Conservation (phyloP, 2,797 vertebrate species). For the Hybognathus amarus region DNA sequence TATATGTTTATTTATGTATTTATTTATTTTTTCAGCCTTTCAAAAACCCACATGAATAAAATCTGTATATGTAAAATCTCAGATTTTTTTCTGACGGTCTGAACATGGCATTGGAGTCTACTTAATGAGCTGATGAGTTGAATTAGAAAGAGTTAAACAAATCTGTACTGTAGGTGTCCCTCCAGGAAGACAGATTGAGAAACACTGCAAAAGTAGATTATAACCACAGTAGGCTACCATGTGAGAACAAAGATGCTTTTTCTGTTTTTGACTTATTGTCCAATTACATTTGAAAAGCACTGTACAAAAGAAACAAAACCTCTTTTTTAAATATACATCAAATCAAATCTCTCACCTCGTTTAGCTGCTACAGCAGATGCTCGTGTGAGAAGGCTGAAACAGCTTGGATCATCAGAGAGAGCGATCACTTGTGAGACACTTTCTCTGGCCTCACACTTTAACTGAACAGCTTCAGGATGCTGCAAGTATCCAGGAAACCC, state of each 20-base stretch:
- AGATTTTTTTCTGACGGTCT: background rate
- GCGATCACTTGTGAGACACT: constrained; percentile 49
- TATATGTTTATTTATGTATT: too few relatives aligned
- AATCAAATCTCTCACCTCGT: constrained; percentile 47
- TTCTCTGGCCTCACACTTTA: constrained; percentile 60
- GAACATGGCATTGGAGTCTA: background rate
- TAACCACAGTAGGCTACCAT: background rate
- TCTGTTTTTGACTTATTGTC: background rate
- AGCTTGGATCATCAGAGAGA: constrained; percentile 52
- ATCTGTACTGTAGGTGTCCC: background rate
- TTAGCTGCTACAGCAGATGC: constrained; percentile 17
- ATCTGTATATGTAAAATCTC: background rate
- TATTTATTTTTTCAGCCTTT: background rate
- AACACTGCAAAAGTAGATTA: background rate
- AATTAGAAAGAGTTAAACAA: background rate
- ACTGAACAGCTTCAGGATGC: constrained; percentile 67
- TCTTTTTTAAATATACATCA: background rate
- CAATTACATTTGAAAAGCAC: constrained; percentile 10
- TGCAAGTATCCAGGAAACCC: constrained; percentile 74
- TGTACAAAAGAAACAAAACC: background rate
- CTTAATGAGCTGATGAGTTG: background rate
- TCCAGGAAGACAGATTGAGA: background rate
- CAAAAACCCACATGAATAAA: background rate
- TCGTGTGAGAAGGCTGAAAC: constrained; percentile 21
- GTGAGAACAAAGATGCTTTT: too few relatives aligned